Evolutionary conservation across 2,797 vertebrate genomes (phyloP).

Genomic region (Catostomus latipinnis): DNA sequence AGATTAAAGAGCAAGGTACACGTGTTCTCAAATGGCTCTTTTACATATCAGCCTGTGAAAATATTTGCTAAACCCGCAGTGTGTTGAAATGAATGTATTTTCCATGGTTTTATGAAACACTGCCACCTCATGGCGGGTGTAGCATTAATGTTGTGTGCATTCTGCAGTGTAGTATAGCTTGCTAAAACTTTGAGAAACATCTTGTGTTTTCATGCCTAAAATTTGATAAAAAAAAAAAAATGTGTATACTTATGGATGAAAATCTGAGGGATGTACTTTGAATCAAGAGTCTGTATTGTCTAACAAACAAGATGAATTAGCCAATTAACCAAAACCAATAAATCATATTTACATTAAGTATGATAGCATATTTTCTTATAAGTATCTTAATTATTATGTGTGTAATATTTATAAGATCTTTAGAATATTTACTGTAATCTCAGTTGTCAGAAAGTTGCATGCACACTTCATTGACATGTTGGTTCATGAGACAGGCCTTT

Average conservation of each 20-base stretch:
- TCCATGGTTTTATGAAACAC: constrained; percentile 69
- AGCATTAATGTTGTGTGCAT: too few species aligned
- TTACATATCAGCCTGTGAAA: constrained; percentile 9
- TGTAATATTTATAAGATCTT: too few species aligned
- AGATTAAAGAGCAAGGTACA: constrained; percentile 99
- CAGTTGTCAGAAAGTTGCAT: constrained; percentile 15
- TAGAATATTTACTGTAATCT: too few species aligned
- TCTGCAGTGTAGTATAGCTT: background rate
- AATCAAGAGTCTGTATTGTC: background rate
- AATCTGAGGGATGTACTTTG: background rate
- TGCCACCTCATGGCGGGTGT: constrained; percentile 73
- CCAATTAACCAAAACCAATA: background rate
- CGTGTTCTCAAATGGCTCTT: constrained; percentile 2
- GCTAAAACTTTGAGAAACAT: background rate
- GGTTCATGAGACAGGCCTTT: background rate
- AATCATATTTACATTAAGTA: too few species aligned
- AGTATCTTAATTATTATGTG: background rate
- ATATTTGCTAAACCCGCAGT: constrained; percentile 43
- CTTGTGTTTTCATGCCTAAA: background rate
- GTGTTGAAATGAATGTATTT: constrained; percentile 63
- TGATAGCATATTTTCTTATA: too few species aligned
- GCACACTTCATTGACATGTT: background rate
- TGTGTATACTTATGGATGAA: background rate
- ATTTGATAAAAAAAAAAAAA: background rate
- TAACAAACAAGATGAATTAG: background rate